Percentiles rank a stretch among this genome's conserved stretches.
Evolutionary conservation across 2,888 invertebrate species (phyloP).

Genomic region (Acanthosepion pharaonis): DNA sequence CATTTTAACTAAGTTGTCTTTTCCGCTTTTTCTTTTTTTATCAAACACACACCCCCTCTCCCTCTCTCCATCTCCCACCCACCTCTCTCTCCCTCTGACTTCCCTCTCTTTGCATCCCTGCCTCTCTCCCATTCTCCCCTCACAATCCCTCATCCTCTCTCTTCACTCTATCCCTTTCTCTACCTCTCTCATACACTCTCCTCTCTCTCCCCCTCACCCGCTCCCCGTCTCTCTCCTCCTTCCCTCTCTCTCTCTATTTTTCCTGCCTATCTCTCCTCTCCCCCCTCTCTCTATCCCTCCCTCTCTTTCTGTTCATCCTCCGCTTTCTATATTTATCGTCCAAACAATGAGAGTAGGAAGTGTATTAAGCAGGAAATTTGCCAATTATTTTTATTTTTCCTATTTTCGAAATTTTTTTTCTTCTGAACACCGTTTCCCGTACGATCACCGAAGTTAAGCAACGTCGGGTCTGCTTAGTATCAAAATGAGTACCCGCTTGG

Average conservation of each 20-base stretch:
- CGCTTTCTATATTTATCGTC: neutral
- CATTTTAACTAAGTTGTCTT: no score
- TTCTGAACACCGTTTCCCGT: no score
- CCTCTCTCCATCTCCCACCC: no score
- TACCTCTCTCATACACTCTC: neutral
- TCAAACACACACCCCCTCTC: no score
- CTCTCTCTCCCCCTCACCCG: neutral
- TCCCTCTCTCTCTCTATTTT: neutral
- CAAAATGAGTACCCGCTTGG: no score
- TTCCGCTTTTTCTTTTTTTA: no score
- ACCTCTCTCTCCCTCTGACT: neutral
- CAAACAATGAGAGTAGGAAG: no score
- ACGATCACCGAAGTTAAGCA: no score
- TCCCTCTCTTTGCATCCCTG: neutral
- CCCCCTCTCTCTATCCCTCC: neutral
- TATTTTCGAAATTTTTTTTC: no score
- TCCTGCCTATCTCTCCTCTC: neutral
- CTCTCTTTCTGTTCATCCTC: neutral
- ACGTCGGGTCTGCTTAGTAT: no score
- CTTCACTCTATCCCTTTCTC: neutral
- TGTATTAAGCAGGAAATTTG: no score
- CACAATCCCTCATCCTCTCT: neutral
- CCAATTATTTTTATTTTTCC: no score
- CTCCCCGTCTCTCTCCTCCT: neutral
- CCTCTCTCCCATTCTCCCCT: neutral